Evolutionary conservation across 2,797 vertebrate genomes (phyloP).

Genomic region (Lacerta viridis): DNA sequence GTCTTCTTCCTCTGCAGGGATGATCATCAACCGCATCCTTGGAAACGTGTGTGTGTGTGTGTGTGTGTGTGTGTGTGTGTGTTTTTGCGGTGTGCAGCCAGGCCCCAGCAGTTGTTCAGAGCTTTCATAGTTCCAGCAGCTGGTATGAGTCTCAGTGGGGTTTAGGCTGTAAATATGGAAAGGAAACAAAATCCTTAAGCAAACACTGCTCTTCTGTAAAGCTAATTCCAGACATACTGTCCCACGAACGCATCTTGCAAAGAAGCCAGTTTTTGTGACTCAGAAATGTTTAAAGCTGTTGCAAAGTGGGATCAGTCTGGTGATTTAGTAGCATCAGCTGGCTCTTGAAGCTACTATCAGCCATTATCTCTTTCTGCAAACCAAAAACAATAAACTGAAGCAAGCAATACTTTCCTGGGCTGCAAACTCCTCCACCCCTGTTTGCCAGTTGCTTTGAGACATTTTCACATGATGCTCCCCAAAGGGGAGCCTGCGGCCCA

Average conservation of each 20-base stretch:
- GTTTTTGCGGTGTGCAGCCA: not conserved
- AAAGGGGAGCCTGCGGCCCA: constrained; percentile 10
- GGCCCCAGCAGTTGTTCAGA: constrained; percentile 58
- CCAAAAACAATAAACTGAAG: constrained; percentile 24
- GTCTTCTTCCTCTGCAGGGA: fast-evolving
- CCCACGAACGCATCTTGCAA: not conserved
- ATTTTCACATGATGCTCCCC: not conserved
- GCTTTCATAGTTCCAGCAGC: constrained; percentile 58
- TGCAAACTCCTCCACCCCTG: not conserved
- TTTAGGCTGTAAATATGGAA: not conserved
- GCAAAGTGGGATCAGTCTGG: constrained; percentile 2
- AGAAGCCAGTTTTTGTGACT: not conserved
- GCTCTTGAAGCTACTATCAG: constrained; percentile 16
- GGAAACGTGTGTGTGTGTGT: not conserved
- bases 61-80: not conserved
- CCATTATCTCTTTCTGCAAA: constrained; percentile 27
- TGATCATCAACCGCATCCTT: not conserved
- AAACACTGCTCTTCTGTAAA: constrained; percentile 50
- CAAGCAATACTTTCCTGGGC: constrained; percentile 33
- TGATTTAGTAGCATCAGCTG: not conserved
- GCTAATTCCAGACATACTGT: constrained; percentile 58
- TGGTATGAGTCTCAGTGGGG: constrained; percentile 32
- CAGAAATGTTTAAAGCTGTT: constrained; percentile 34
- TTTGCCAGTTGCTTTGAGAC: constrained; percentile 33
- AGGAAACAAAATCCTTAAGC: constrained; percentile 31